Evolutionary conservation across 2,797 vertebrate species (phyloP).

Genomic region (Parauchenoglanis ngamensis): DNA sequence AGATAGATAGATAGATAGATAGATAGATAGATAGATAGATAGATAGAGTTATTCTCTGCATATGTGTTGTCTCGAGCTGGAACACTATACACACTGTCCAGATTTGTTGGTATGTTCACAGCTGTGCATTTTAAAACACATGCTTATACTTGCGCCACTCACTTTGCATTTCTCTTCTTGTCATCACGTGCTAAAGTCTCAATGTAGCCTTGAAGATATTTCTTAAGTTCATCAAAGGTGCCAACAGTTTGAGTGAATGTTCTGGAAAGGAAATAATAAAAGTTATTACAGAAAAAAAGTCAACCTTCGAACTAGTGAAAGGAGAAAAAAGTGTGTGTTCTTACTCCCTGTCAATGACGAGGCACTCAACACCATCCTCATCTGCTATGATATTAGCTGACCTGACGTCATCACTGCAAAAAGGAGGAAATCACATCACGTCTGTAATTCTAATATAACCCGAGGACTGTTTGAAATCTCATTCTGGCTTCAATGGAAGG

Average conservation of each 20-base stretch:
- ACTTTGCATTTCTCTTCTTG: conserved; percentile 87
- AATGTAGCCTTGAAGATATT: conserved; percentile 89
- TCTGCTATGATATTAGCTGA: conserved; percentile 93
- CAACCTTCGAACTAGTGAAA: background rate
- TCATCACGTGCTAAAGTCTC: conserved; percentile 85
- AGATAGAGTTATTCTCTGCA: background rate
- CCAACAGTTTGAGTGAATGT: conserved; percentile 93
- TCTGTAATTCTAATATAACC: background rate
- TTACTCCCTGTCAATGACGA: conserved; percentile 93
- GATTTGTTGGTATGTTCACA: background rate
- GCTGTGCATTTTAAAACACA: background rate
- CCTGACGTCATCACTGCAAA: conserved; percentile 86
- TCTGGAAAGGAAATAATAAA: conserved; percentile 65
- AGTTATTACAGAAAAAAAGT: background rate
- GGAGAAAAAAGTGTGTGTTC: conserved; percentile 58
- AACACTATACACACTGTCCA: background rate
- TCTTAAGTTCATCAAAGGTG: conserved; percentile 91
- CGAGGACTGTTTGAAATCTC: background rate
- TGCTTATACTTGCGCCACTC: conserved; percentile 56
- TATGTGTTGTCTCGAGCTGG: background rate
- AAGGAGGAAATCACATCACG: conserved; percentile 15
- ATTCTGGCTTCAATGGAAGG: background rate
- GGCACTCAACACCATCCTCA: conserved; percentile 87
- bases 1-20: too few species aligned
- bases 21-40: background rate